phyloP scores from a whole-genome alignment of 2,113 vertebrate species.

The Nematolebias whitei region DNA sequence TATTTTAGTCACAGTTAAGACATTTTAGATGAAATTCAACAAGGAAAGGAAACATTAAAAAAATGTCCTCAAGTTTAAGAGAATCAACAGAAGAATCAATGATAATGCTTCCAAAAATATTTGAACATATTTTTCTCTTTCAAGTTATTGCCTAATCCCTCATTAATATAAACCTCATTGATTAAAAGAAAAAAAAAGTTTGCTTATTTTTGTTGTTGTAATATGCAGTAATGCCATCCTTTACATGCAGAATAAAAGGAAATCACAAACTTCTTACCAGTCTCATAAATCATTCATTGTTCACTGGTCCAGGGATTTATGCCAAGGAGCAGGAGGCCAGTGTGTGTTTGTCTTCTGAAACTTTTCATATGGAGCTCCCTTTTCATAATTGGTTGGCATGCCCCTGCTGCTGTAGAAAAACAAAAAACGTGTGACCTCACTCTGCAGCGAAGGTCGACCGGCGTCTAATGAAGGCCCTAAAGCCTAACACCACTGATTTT shows the following conservation, averaged over 20 bases:
- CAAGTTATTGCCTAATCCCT: too few species aligned
- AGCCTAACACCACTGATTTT: conserved; percentile 68
- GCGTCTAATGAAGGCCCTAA: conserved; percentile 71
- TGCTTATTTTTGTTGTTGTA: background rate
- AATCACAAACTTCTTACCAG: conserved; percentile 46
- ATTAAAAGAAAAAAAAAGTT: too few species aligned
- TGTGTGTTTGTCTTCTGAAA: conserved; percentile 62
- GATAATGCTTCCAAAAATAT: background rate
- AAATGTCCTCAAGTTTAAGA: background rate
- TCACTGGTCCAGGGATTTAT: conserved; percentile 60
- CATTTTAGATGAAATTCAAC: background rate
- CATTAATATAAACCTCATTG: background rate
- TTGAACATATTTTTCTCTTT: too few species aligned
- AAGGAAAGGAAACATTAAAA: background rate
- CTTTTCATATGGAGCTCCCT: conserved; percentile 49
- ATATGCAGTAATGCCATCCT: conserved; percentile 14
- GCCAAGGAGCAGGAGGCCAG: conserved; percentile 56
- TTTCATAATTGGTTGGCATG: conserved; percentile 77
- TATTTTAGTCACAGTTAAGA: background rate
- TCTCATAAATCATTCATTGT: conserved; percentile 77
- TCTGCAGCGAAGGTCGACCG: conserved; percentile 64
- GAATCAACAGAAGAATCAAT: too few species aligned
- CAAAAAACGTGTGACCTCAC: conserved; percentile 69
- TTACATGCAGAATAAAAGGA: conserved; percentile 46
- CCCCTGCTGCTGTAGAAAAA: conserved; percentile 59